A percentile compares a stretch with the other conserved stretches of the same genome.
phyloP scores from a whole-genome alignment of 2,888 invertebrate genomes.

The Drosophila mimica region DNA sequence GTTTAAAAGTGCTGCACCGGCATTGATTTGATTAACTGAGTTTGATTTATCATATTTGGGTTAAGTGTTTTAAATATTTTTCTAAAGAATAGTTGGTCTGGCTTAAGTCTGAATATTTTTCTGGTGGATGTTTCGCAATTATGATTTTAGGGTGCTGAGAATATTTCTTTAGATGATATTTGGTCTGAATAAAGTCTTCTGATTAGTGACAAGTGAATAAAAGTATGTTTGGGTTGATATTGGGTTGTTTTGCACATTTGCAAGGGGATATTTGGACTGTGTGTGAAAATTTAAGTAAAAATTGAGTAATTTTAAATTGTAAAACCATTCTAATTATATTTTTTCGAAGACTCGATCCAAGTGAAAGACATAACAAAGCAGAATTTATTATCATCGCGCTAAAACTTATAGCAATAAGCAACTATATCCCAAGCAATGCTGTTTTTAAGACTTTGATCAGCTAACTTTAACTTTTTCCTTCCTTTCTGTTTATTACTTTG shows the following conservation, averaged over 20 bases:
- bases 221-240: too few relatives aligned
- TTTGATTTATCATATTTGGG: neutral
- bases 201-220: neutral
- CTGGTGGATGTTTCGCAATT: neutral
- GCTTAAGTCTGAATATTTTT: neutral
- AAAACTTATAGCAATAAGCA: neutral
- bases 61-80: neutral
- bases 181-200: too few relatives aligned
- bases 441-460: neutral
- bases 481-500: neutral
- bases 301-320: neutral
- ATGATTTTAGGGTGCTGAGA: neutral
- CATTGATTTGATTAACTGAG: neutral
- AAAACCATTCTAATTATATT: too few relatives aligned
- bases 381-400: neutral
- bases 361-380: neutral
- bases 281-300: neutral
- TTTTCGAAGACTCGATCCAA: neutral
- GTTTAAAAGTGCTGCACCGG: neutral
- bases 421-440: neutral
- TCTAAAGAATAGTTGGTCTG: neutral
- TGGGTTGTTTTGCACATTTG: neutral
- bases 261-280: fast-evolving
- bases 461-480: too few relatives aligned
- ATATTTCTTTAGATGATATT: neutral